Evolutionary conservation across 2,888 invertebrate species (phyloP).

Genomic region (Drosophila multiciliata): DNA sequence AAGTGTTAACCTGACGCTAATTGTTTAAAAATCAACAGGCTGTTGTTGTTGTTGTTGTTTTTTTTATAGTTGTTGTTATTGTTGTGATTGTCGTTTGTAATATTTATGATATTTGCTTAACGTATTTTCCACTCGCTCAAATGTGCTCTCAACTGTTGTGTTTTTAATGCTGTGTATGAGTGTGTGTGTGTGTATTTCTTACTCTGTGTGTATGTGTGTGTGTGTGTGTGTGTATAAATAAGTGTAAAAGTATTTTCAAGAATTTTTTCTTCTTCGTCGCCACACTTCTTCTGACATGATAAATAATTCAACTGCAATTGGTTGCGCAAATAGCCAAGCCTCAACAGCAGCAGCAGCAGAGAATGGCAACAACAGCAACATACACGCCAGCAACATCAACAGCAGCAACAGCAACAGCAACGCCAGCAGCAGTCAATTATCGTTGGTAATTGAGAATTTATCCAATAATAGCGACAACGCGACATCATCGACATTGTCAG

Average conservation of each 20-base stretch:
- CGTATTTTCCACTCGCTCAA: conserved; percentile 70
- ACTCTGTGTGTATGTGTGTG: conserved; percentile 37
- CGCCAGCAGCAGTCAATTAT: conserved; percentile 81
- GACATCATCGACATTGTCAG: conserved; percentile 53
- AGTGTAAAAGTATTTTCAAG: conserved; percentile 77
- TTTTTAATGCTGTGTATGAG: conserved; percentile 59
- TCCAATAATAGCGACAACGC: conserved; percentile 81
- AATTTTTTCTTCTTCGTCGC: conserved; percentile 72
- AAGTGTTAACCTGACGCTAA: conserved; percentile 75
- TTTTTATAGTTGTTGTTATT: conserved; percentile 32
- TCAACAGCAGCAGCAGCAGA: conserved; percentile 39
- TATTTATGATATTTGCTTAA: conserved; percentile 74
- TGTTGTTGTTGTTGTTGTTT: conserved; percentile 29
- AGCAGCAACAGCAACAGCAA: conserved; percentile 35
- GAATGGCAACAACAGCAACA: conserved; percentile 37
- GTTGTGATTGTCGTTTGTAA: conserved; percentile 52
- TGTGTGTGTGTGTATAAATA: conserved; percentile 60
- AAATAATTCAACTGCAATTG: conserved; percentile 80
- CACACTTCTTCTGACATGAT: conserved; percentile 69
- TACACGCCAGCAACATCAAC: conserved; percentile 25
- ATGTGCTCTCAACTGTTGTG: conserved; percentile 41
- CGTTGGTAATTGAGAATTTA: conserved; percentile 84
- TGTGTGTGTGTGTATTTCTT: conserved; percentile 29
- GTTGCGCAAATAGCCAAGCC: conserved; percentile 73
- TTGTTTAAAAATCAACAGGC: conserved; percentile 54